These are phyloP conservation scores for Gnathonemus echidnorhynchus DNA, from an alignment of 2,113 vertebrate genomes.

Conservation along the genomic window DNA sequence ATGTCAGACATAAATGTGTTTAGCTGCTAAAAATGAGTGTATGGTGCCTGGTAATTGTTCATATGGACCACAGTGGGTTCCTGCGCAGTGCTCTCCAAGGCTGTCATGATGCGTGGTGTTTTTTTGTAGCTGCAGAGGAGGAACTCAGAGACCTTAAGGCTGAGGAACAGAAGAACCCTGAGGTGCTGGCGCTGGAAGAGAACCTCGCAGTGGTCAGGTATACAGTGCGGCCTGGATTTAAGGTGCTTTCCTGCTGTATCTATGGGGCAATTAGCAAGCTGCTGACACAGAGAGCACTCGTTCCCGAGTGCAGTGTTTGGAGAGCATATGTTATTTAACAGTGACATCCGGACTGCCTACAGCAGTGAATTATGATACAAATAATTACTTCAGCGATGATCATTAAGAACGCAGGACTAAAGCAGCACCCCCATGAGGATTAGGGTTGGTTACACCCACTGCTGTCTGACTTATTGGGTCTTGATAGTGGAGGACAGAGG, in stretches of 20 bases:
- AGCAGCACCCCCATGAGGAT: neutral
- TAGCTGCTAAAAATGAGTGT: neutral
- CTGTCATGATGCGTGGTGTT: neutral
- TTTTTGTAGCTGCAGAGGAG: constrained; percentile 1
- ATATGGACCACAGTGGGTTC: too few species aligned
- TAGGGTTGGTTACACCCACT: neutral
- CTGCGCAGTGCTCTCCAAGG: neutral
- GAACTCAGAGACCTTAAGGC: constrained; percentile 5
- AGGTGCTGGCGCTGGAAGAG: constrained; percentile 15
- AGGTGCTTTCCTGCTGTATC: neutral
- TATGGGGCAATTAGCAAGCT: neutral
- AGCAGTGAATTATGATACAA: neutral
- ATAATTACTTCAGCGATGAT: neutral
- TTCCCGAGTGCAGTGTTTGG: neutral
- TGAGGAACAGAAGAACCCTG: neutral
- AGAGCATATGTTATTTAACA: neutral
- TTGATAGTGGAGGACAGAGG: neutral
- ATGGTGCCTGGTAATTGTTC: neutral
- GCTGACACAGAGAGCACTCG: neutral
- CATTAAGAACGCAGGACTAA: neutral
- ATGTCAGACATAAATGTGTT: neutral
- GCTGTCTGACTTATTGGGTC: neutral
- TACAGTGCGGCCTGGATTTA: neutral
- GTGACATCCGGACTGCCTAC: neutral
- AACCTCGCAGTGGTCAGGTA: constrained; percentile 17